Base-by-base conservation (phyloP, 1,140 invertebrate genomes). In the Atta cephalotes region DNA sequence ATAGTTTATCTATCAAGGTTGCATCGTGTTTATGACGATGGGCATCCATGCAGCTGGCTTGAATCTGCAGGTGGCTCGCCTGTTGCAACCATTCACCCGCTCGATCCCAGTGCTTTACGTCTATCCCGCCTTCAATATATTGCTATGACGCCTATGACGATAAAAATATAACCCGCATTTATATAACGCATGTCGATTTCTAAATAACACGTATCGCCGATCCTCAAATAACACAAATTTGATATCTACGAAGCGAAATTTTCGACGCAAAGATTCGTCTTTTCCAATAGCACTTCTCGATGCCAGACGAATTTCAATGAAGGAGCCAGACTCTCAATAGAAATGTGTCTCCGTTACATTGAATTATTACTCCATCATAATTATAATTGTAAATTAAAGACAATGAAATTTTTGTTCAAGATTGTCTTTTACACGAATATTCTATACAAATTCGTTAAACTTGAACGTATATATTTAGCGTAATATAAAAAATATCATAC, bases 41-140 rank as follows among this genome's bases (percentile, higher is more conserved):
- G 56, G 53, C 53, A 82, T 45, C 53, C 80, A 10, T 53, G 79
- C 80, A 82, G 80, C 68, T 53, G 80, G 80, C 80, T 76, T 49
- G 80, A 84, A 74, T 84, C 70, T 76, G 80, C 80, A 84, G 80
- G 80, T 84, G 80, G 70, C 80, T 84, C 80, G 80, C 70, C 70
- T 84, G 80, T 84, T 84, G 80, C 80, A 84, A 74, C 70, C 39
- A 31, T 84, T 84, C 39, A 58, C 14, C 51, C 31, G 68, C 66
- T 58, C 66, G 78, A 71, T 70, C 9, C 45, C 63, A 35, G 65
- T 39, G 35, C 39, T 39, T 80, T 53, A 80, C 78, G 18, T 68
- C 49, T 62, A 81, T 72, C 16, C 35, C 68, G 18, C 39, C 53
- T 49, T 74, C 35, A 3, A 45, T 45, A 45, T 45, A 45, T 45